phyloP scores from a whole-genome alignment of 1,140 invertebrate species.

The Aricia agestis region DNA sequence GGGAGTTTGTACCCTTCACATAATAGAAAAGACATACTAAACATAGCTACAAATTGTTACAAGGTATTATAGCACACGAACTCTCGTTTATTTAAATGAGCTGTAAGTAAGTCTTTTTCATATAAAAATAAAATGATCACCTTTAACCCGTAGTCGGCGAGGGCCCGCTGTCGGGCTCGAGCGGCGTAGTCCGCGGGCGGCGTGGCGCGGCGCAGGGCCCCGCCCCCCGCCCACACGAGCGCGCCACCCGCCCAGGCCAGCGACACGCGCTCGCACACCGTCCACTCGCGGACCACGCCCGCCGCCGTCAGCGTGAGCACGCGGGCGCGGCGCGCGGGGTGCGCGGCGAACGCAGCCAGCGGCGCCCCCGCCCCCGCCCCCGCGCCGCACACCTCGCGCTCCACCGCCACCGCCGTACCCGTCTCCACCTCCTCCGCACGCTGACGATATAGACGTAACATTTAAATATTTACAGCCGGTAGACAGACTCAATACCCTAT shows the following conservation, averaged over 20 bases:
- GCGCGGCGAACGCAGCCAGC: conserved; percentile 89
- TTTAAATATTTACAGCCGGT: too few species aligned
- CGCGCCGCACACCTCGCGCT: conserved; percentile 80
- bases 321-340: conserved; percentile 86
- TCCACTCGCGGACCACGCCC: conserved; percentile 77
- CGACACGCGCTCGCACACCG: conserved; percentile 88
- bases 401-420: conserved; percentile 76
- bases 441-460: conserved; percentile 25
- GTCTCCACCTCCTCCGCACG: conserved; percentile 69
- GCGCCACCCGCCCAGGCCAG: conserved; percentile 86
- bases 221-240: conserved; percentile 85
- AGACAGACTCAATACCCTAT: too few species aligned
- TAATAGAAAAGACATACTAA: too few species aligned
- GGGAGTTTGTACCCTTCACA: too few species aligned
- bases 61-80: too few species aligned
- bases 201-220: conserved; percentile 80
- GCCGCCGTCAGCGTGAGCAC: conserved; percentile 79
- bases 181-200: conserved; percentile 84
- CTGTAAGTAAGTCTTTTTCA: too few species aligned
- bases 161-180: conserved; percentile 83
- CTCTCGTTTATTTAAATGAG: too few species aligned
- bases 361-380: conserved; percentile 67
- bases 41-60: too few species aligned
- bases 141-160: conserved; percentile 86
- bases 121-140: conserved; percentile 44